Evolutionary conservation across 2,113 vertebrate species (phyloP).

Genomic region (Hippocampus zosterae): DNA sequence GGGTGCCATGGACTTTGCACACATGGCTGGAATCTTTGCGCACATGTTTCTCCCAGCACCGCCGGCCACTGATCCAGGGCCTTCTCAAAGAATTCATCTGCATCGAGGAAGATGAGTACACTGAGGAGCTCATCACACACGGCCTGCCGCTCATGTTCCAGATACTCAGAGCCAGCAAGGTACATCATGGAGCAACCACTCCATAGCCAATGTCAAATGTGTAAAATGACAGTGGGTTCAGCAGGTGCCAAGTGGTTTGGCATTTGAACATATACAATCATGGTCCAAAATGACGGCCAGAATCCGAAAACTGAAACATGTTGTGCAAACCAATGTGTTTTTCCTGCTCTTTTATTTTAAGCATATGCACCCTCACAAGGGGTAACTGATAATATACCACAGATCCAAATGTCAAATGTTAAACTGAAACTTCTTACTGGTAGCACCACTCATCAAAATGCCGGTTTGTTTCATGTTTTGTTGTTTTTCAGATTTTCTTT

Average conservation of each 20-base stretch:
- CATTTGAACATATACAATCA: neutral
- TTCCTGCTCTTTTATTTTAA: neutral
- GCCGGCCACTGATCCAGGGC: conserved; percentile 89
- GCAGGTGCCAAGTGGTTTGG: neutral
- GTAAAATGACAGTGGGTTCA: neutral
- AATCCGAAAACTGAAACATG: neutral
- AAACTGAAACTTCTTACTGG: neutral
- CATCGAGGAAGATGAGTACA: conserved; percentile 95
- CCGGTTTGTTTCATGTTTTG: neutral
- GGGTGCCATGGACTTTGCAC: conserved; percentile 93
- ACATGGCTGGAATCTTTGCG: conserved; percentile 92
- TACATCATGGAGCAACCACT: conserved; percentile 39
- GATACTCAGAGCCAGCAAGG: conserved; percentile 96
- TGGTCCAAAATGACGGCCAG: neutral
- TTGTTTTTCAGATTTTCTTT: neutral
- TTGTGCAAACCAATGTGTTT: neutral
- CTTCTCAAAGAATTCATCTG: conserved; percentile 93
- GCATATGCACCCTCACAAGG: neutral
- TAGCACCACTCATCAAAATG: neutral
- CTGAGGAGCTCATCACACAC: conserved; percentile 87
- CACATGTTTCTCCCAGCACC: conserved; percentile 89
- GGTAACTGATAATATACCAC: neutral
- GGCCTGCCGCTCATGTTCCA: conserved; percentile 94
- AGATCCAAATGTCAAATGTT: neutral
- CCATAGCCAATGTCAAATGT: neutral